phyloP scores from a whole-genome alignment of 2,797 vertebrate genomes.

The Gallinago stenura region DNA sequence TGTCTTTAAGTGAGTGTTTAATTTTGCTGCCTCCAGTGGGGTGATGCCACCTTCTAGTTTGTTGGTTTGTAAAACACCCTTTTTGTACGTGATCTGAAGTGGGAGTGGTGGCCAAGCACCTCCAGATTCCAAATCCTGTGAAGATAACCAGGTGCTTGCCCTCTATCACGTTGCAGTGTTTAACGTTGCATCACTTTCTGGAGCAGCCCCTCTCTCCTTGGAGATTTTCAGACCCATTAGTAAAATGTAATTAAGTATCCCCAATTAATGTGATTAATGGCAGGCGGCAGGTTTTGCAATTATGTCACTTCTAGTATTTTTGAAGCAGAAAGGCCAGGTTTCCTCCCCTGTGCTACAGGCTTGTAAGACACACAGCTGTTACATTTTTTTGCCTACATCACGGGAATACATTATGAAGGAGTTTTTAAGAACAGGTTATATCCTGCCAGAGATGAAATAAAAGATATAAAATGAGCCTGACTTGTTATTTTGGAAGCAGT shows the following conservation, averaged over 20 bases:
- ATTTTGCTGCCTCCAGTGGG: neutral
- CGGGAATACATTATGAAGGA: neutral
- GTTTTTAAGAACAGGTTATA: neutral
- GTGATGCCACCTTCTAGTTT: neutral
- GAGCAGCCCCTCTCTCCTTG: neutral
- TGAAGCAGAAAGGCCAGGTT: neutral
- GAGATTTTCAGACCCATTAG: neutral
- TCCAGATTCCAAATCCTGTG: neutral
- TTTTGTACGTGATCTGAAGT: neutral
- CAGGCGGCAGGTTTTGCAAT: neutral
- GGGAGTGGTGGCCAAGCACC: neutral
- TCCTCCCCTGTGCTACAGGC: neutral
- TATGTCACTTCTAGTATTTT: neutral
- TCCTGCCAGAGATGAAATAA: neutral
- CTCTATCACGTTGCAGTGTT: neutral
- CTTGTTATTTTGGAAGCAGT: conserved; percentile 2
- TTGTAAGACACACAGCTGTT: neutral
- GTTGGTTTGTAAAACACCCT: rapidly evolving
- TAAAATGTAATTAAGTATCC: neutral
- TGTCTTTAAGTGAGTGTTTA: neutral
- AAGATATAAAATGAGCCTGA: neutral
- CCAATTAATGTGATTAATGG: neutral
- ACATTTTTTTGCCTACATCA: neutral
- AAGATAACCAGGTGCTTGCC: neutral
- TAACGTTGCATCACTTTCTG: neutral